Conservation (phyloP, 2,888 invertebrate species). For the Drosophila vallismaia region DNA sequence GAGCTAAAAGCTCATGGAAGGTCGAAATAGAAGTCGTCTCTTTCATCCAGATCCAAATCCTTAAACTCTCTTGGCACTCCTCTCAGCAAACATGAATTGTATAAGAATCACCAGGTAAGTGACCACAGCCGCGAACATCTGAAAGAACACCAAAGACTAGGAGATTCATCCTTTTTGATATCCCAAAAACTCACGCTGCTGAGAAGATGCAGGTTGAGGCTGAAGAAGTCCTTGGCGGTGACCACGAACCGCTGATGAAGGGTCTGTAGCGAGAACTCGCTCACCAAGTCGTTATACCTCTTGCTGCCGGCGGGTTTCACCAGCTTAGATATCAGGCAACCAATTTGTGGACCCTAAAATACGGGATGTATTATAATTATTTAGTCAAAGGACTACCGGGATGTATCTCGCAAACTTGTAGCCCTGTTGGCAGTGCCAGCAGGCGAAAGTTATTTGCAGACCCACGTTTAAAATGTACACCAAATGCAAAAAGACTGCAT, state of each 20-base stretch:
- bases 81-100: constrained; percentile 82
- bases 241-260: constrained; percentile 82
- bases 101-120: constrained; percentile 82
- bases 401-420: constrained; percentile 66
- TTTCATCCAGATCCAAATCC: neutral
- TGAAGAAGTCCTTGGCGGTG: constrained; percentile 83
- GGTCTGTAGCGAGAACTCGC: constrained; percentile 82
- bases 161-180: neutral
- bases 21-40: no score
- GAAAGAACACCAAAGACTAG: neutral
- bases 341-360: constrained; percentile 81
- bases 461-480: constrained; percentile 54
- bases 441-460: constrained; percentile 59
- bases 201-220: constrained; percentile 80
- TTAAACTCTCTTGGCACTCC: constrained; percentile 5
- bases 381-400: neutral
- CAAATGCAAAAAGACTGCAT: constrained; percentile 40
- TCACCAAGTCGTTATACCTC: constrained; percentile 81
- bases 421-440: constrained; percentile 80
- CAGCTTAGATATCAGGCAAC: constrained; percentile 81
- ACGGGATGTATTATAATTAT: neutral
- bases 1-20: no score
- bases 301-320: constrained; percentile 80
- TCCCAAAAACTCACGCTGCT: constrained; percentile 74
- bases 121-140: constrained; percentile 82